Evolutionary conservation across 2,888 invertebrate species (phyloP), one percentile per base, ranked within the genome.

Genomic region (Nasonia oneida): DNA sequence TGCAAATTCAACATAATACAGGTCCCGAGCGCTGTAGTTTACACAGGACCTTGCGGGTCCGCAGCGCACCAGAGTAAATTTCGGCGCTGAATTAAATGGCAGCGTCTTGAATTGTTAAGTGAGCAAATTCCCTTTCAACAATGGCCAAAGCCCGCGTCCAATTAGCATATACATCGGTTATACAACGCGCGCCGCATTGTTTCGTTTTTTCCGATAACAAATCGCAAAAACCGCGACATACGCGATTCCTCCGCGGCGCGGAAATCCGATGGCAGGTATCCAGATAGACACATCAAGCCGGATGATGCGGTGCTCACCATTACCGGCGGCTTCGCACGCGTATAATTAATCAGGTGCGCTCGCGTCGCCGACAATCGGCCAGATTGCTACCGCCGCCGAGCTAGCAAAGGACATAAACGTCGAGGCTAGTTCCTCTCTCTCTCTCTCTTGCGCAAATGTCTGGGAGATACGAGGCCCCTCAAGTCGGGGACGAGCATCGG

Each of bases 371-470:
- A 78, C 73, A 73, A 71, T 78, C 71, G 71, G 83, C 77, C 57
- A 77, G 83, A 77, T 77, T 78, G 83, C 77, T 61, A 37, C 37
- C 37, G 0, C 37, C 37, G 37, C 4, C 37, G 57, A 61, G 37
- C 74, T 29, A 61, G 29, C 77, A 78, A 53, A 78, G 57, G 71
- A 57, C 78, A 73, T 83, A 83, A 83, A 83, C 61, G 83, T 83
- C 83, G 77, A 42, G 10, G 67, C 53, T 67, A 70, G 67, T 57
- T n/a, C 2, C 57, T 57, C 10, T 64, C 64, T 64, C 64, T 23
- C 73, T 81, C 81, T 81, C 15, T 29, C 33, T 29, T 1, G n/a
- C 42, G 23, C 5, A 23, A 14, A 47, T 23, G 73, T 42, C 47
- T 47, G n/a, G 47, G 73, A 47, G 42, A 12, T 39, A 33, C 33